Conservation (phyloP, 2,888 invertebrate species). For the Epirrhoe alternata region DNA sequence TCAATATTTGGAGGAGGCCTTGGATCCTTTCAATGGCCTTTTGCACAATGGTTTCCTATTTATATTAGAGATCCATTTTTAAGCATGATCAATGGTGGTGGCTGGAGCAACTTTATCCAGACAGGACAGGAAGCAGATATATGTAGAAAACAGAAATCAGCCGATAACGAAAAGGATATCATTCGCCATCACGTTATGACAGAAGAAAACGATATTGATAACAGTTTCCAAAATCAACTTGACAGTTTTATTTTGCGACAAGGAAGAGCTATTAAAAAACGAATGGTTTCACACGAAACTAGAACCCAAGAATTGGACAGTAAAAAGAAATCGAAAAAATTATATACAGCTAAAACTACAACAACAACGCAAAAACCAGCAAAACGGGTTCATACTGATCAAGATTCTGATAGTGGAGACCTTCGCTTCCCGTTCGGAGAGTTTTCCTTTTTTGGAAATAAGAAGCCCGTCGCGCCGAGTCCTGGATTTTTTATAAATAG, state of each 20-base stretch:
- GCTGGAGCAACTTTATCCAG: conserved; percentile 83
- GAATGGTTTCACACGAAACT: conserved; percentile 57
- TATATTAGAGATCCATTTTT: conserved; percentile 85
- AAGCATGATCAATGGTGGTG: conserved; percentile 78
- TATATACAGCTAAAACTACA: conserved; percentile 53
- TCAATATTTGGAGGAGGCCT: conserved; percentile 38
- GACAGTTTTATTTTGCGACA: conserved; percentile 52
- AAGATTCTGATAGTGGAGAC: conserved; percentile 50
- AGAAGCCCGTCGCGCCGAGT: conserved; percentile 70
- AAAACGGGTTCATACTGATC: conserved; percentile 50
- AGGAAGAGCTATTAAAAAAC: conserved; percentile 67
- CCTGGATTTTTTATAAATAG: conserved; percentile 89
- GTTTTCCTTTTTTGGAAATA: conserved; percentile 43
- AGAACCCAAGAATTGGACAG: conserved; percentile 54
- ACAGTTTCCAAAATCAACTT: conserved; percentile 32
- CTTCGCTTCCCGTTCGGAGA: conserved; percentile 45
- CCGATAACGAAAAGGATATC: conserved; percentile 32
- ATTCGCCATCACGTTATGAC: conserved; percentile 29
- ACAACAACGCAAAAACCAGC: conserved; percentile 56
- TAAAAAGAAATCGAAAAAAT: conserved; percentile 58
- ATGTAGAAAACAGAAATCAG: conserved; percentile 72
- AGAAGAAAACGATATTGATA: conserved; percentile 21
- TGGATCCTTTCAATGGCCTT: conserved; percentile 69
- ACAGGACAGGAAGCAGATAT: conserved; percentile 85
- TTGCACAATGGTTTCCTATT: conserved; percentile 83